These are phyloP conservation scores for Aphaenogaster floridana DNA, from an alignment of 1,140 invertebrate species.

Conservation along the genomic window DNA sequence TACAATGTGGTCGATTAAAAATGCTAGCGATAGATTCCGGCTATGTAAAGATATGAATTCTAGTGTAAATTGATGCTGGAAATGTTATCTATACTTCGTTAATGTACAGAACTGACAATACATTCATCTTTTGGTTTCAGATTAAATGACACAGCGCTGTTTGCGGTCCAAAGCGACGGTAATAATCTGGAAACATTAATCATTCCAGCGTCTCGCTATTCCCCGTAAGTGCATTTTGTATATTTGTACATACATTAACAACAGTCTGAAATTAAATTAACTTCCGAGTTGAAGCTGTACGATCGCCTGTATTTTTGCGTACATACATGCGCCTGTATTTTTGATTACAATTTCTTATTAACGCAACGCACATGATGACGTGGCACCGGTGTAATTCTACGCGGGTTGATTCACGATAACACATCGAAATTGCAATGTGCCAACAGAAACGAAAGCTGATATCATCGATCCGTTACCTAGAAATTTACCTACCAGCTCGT, in stretches of 20 bases:
- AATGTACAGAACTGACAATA: neutral
- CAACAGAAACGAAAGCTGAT: constrained; percentile 50
- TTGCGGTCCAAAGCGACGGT: constrained; percentile 1
- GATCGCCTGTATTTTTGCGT: neutral
- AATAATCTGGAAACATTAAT: constrained; percentile 33
- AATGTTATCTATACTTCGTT: neutral
- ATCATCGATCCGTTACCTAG: constrained; percentile 58
- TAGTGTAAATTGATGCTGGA: constrained; percentile 1
- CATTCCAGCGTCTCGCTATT: neutral
- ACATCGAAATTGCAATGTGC: constrained; percentile 33
- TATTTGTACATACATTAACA: neutral
- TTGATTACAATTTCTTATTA: constrained; percentile 43
- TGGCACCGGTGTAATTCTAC: neutral
- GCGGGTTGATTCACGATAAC: constrained; percentile 13
- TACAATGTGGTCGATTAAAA: neutral
- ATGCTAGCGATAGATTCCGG: neutral
- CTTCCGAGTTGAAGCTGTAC: neutral
- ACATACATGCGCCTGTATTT: neutral
- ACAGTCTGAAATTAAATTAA: constrained; percentile 30
- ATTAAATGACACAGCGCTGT: constrained; percentile 4
- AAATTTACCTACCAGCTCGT: constrained; percentile 49
- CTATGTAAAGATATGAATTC: neutral
- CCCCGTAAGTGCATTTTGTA: constrained; percentile 18
- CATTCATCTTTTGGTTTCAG: constrained; percentile 34
- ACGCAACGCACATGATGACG: neutral